Base-by-base conservation (phyloP, 92 coral and sea anemone species). In the Phenganax subtilis region DNA sequence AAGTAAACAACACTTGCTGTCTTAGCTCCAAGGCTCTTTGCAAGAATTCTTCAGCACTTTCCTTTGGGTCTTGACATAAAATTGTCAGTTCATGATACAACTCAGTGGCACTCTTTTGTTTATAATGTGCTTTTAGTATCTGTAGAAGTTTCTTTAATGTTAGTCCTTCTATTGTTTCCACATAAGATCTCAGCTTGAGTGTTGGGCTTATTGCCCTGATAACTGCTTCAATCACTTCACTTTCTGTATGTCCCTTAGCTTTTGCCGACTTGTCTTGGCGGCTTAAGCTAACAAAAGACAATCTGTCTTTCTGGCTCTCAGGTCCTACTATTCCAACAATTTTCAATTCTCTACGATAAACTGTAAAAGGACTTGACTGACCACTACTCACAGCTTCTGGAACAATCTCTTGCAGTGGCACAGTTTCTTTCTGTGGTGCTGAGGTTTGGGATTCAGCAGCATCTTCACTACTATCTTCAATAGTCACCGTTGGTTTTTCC, bases 141-240 rank as follows among this genome's bases (percentile, higher is more conserved):
- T 86, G 85, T 2, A 82, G 86, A 30, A 87, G 66, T 74, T 81
- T 81, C 30, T 52, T 75, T 29, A 87, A 75, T 12, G 90, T 85
- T n/a, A 87, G 68, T 20, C 83, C 86, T 10, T 76, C 61, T 73
- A 74, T 72, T 80, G 70, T 87, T 69, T 89, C 88, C 51, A 82
- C 56, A 12, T 87, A 76, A 9, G 88, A 85, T 64, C 88, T 82
- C 9, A 87, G 57, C 59, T 87, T 89, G 2, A 87, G 59, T 55
- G 79, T 84, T 61, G 92, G 87, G 73, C 81, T 72, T 63, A 82
- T 80, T 0, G 87, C 79, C 55, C 86, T 81, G 52, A 85, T 82
- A 52, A 89, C 87, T 15, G 85, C 90, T 57, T 90, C 90, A 70
- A 87, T 77, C 0, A 87, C 72, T 61, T 90, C 87, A 10, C 64